These are phyloP conservation scores for Peromyscus leucopus DNA, from an alignment of 2,113 vertebrate species.

Conservation along the genomic window DNA sequence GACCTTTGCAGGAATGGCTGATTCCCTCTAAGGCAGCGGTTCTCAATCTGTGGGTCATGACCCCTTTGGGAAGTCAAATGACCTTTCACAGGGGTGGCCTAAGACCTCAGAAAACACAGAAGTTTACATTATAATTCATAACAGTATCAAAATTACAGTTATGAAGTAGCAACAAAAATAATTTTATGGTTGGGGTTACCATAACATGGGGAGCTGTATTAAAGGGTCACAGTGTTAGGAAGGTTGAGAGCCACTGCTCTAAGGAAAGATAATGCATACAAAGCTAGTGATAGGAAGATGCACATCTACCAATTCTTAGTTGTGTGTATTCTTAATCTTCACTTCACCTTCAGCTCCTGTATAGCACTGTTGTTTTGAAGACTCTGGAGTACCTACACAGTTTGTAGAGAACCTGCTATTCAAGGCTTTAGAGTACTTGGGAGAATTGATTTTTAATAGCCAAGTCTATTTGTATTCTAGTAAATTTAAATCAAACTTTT, in stretches of 20 bases:
- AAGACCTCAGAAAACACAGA: background rate
- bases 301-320: background rate
- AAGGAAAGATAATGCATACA: too few species aligned
- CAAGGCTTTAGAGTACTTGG: background rate
- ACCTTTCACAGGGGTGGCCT: background rate
- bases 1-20: background rate
- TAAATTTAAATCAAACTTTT: conserved; percentile 46
- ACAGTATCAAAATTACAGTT: background rate
- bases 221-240: background rate
- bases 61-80: background rate
- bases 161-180: background rate
- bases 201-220: background rate
- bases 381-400: background rate
- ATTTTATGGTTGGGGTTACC: background rate
- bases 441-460: background rate
- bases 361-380: background rate
- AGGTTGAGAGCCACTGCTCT: background rate
- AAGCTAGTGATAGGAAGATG: too few species aligned
- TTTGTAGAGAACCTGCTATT: background rate
- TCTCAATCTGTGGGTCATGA: background rate
- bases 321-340: background rate
- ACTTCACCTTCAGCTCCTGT: background rate
- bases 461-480: background rate
- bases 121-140: background rate
- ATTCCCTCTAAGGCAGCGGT: background rate